Evolutionary conservation across 2,888 invertebrate genomes (phyloP), one percentile per base, ranked within the genome.

Genomic region (Tenthredo notha): DNA sequence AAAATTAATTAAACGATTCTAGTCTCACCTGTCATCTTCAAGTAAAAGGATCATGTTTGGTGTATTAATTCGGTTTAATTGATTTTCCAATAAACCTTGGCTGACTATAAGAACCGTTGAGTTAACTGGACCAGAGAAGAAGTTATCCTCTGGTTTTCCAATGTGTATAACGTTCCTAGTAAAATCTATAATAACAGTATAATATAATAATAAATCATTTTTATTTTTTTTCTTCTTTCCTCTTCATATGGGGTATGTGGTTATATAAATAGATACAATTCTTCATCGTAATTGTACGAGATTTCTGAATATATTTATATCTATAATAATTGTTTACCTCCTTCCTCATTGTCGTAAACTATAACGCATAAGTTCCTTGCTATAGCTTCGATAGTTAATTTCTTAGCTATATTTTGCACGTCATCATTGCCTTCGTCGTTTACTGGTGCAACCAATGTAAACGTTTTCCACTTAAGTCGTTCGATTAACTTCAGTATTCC

Each of bases 391-490:
- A 87, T 89, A 2, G 91, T 92, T 43, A 92, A 85, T 87, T 91
- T 92, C 82, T 91, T 92, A 0, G 92, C 92, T 77, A 92, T 91
- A 84, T 90, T 91, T 75, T 91, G 92, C 43, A 90, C 83, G 82
- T 92, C 91, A 75, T 92, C 91, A 4, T 92, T 90, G 70, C 87
- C 87, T 25, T 90, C 89, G 15, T 91, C 90, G 43, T 91, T 90
- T 1, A 87, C 86, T 75, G 91, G 87, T 12, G 90, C 88, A 6
- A 90, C 88, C 43, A 92, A 86, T 7, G 91, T 90, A 85, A 93
- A 93, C 33, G 92, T 91, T 78, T 92, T 93, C 93, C 93, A 93
- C 75, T 91, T 91, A 7, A 93, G 85, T 29, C 89, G 87, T 37
- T 92, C 88, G 15, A 93, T 85, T 25, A 92, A 86, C 85, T 90